A percentile compares a stretch with the other conserved stretches of the same genome.
phyloP scores from a whole-genome alignment of 2,113 vertebrate species.

The Bubo blakistoni region DNA sequence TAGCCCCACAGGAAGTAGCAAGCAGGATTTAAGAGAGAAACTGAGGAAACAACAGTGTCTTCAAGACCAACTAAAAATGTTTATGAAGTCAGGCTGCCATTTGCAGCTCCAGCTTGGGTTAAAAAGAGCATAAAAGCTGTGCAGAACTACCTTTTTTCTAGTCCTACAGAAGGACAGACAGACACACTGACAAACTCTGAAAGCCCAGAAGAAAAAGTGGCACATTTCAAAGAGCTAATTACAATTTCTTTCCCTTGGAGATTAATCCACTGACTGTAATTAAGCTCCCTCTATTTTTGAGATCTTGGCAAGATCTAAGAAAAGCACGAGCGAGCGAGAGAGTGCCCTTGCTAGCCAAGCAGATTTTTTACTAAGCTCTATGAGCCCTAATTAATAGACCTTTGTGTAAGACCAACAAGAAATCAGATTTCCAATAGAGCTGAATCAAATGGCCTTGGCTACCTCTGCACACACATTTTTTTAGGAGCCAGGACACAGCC shows the following conservation, averaged over 20 bases:
- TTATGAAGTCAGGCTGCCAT: conserved; percentile 66
- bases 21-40: not conserved
- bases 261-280: conserved; percentile 81
- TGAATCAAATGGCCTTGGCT: conserved; percentile 70
- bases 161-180: conserved; percentile 69
- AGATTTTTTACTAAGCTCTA: conserved; percentile 76
- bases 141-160: conserved; percentile 68
- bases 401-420: conserved; percentile 76
- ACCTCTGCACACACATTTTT: conserved; percentile 60
- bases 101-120: conserved; percentile 59
- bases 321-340: conserved; percentile 60
- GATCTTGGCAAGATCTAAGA: conserved; percentile 82
- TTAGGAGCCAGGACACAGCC: conserved; percentile 10
- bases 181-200: conserved; percentile 70
- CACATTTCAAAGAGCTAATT: conserved; percentile 79
- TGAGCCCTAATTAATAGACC: conserved; percentile 79
- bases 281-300: conserved; percentile 76
- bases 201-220: conserved; percentile 72
- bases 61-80: conserved; percentile 62
- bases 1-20: not conserved
- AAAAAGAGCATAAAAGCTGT: conserved; percentile 66
- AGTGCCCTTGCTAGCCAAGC: conserved; percentile 74
- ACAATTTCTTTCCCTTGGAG: conserved; percentile 76
- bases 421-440: conserved; percentile 75
- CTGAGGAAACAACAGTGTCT: conserved; percentile 45